Percentiles rank a stretch among this genome's conserved stretches.
These are phyloP conservation scores for Gallirallus australis DNA, from an alignment of 2,797 vertebrate genomes.

Conservation along the genomic window DNA sequence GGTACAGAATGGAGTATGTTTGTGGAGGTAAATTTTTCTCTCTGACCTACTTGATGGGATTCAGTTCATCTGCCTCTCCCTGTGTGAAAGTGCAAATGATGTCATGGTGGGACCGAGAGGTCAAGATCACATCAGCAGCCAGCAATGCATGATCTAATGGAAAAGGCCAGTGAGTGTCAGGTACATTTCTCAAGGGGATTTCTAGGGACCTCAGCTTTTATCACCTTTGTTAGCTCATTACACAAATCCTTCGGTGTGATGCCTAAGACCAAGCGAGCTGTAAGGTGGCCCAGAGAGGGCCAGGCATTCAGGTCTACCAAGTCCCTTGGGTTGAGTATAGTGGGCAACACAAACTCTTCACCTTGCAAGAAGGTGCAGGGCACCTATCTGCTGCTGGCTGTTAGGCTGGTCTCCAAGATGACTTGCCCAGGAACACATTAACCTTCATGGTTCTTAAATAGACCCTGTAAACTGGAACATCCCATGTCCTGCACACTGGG, in stretches of 20 bases:
- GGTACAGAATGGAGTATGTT: neutral
- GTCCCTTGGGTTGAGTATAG: neutral
- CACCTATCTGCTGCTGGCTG: neutral
- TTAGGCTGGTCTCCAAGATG: neutral
- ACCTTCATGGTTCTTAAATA: neutral
- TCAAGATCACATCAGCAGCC: neutral
- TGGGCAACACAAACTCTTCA: neutral
- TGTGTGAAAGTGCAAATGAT: neutral
- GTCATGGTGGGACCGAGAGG: neutral
- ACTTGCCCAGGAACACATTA: neutral
- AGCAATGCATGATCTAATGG: conserved; percentile 28
- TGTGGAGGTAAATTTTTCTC: neutral
- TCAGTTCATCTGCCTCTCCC: neutral
- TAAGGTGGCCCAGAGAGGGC: neutral
- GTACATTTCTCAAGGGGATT: neutral
- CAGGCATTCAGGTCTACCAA: neutral
- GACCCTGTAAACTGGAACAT: neutral
- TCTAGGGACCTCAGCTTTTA: neutral
- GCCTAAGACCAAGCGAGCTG: neutral
- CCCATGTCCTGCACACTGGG: neutral
- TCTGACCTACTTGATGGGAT: neutral
- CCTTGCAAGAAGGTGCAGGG: neutral
- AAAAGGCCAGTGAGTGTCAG: neutral
- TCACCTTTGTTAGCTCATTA: neutral
- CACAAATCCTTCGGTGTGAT: neutral